Evolutionary conservation across 2,113 vertebrate species (phyloP).

Genomic region (Silurus glanis): DNA sequence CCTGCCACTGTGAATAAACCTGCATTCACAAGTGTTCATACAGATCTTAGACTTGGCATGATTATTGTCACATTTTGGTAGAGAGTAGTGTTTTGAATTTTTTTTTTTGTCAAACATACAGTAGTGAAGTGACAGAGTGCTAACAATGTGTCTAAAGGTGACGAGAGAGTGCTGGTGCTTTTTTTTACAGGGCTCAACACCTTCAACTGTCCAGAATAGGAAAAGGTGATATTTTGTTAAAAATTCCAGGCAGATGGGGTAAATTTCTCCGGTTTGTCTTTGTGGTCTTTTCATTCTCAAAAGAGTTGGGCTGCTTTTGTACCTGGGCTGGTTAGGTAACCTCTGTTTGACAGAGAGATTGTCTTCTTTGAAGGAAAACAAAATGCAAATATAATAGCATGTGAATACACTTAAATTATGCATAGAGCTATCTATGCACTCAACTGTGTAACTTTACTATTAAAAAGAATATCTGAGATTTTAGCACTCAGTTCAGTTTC

Average conservation of each 20-base stretch:
- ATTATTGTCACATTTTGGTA: background rate
- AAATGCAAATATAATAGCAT: background rate
- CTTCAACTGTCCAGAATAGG: background rate
- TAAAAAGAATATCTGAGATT: background rate
- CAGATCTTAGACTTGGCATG: background rate
- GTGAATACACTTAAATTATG: background rate
- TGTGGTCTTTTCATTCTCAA: background rate
- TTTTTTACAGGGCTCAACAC: background rate
- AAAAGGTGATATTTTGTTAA: constrained; percentile 29
- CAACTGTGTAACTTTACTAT: background rate
- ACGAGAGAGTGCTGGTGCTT: background rate
- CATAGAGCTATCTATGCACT: background rate
- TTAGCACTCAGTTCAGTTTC: background rate
- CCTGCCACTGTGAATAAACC: background rate
- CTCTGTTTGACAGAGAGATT: background rate
- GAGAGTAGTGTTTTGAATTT: background rate
- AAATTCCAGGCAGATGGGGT: constrained; percentile 13
- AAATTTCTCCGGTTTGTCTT: background rate
- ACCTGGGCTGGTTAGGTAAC: background rate
- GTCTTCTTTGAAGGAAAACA: background rate
- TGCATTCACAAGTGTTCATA: background rate
- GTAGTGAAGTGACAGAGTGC: background rate
- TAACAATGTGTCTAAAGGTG: constrained; percentile 3
- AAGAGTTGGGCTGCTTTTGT: background rate
- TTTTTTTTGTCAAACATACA: background rate